These are phyloP conservation scores for Erebia epiphron DNA, from an alignment of 2,888 invertebrate species.

Conservation along the genomic window DNA sequence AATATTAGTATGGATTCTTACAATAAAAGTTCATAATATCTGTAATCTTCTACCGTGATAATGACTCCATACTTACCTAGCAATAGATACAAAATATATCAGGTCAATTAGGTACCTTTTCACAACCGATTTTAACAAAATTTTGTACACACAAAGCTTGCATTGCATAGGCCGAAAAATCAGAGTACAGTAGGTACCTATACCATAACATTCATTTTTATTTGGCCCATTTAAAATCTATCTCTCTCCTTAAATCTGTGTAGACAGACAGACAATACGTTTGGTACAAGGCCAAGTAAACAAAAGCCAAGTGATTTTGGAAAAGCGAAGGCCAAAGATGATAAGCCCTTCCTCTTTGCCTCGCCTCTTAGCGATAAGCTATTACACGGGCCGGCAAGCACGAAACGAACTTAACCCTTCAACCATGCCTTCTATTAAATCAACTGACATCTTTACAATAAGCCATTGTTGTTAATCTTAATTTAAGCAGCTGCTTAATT, in stretches of 20 bases:
- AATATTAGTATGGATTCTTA: no score
- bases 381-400: constrained; percentile 65
- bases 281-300: constrained; percentile 55
- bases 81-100: no score
- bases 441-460: constrained; percentile 31
- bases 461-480: constrained; percentile 21
- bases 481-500: constrained; percentile 7
- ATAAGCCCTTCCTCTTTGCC: constrained; percentile 69
- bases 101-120: no score
- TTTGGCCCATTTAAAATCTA: not conserved
- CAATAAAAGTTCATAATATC: no score
- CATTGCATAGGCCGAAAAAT: no score
- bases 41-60: no score
- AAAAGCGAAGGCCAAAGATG: constrained; percentile 71
- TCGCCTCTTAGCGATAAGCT: constrained; percentile 59
- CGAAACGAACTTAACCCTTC: constrained; percentile 41
- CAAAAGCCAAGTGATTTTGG: constrained; percentile 75
- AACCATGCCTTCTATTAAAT: constrained; percentile 27
- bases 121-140: no score
- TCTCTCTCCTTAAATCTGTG: not conserved
- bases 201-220: no score
- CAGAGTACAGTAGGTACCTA: no score
- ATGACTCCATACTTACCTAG: no score
- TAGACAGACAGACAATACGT: constrained; percentile 51
- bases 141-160: no score